Evolutionary conservation across 2,888 invertebrate genomes (phyloP), one percentile per base, ranked within the genome.

Genomic region (Coelinius sp.): DNA sequence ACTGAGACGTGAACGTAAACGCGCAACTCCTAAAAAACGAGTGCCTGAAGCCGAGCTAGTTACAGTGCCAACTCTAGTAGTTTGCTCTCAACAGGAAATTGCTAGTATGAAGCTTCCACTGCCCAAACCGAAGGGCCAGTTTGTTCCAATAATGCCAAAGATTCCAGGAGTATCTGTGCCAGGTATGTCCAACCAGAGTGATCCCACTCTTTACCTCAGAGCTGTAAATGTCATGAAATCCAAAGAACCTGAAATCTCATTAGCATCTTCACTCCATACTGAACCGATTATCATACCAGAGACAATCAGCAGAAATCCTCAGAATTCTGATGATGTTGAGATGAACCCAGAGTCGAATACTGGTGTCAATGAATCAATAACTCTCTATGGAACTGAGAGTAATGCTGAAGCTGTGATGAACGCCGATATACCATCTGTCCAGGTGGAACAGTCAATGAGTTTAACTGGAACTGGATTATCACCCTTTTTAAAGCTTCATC

Each of bases 121-220:
- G 17, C 12, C 14, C 6, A 41, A 20, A 6, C 22, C 27, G 4
- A 69, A 63, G n/a, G 79, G 81, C 0, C 80, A 80, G 10, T 84
- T 82, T 65, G 41, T 85, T 38, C 84, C 85, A 0, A 85, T 85
- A 12, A 81, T 80, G 0, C 85, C 86, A 12, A 85, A 86, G 70
- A 65, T 24, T 6, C 14, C 46, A 14, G 17, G 68, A 20, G n/a
- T 25, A 8, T 3, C 52, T 8, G 20, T 20, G 4, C 46, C n/a
- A n/a, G n/a, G n/a, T n/a, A n/a, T n/a, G n/a, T n/a, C n/a, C n/a
- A n/a, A n/a, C n/a, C n/a, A 35, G 17, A 59, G 49, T 35, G 25
- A 56, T 12, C n/a, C 49, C 14, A 74, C 72, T 1, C 59, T 81
- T 8, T 80, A 71, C 74, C 71, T 81, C 1, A 69, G 78, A 14